Conservation (phyloP, 2,888 invertebrate species). For the Plebejus anna region DNA sequence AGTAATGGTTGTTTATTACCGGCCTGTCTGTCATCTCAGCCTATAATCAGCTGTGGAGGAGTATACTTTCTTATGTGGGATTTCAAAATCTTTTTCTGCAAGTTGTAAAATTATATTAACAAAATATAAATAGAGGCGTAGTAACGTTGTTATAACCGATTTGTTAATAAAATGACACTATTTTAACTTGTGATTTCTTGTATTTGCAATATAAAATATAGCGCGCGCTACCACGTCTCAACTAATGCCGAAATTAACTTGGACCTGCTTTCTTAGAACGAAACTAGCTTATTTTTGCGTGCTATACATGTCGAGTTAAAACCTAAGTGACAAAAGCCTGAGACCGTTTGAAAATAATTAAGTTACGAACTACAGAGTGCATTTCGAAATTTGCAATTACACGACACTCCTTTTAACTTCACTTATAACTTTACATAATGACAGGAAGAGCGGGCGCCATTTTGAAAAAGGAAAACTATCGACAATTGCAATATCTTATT, state of each 20-base stretch:
- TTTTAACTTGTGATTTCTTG: too few species aligned
- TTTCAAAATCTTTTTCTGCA: not conserved
- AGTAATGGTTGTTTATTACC: slow-evolving; percentile 14
- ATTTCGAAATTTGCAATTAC: slow-evolving; percentile 26
- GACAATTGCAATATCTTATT: slow-evolving; percentile 58
- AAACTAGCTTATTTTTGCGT: too few species aligned
- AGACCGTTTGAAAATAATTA: slow-evolving; percentile 10
- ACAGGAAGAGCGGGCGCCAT: slow-evolving; percentile 43
- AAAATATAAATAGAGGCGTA: not conserved
- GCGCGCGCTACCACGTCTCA: too few species aligned
- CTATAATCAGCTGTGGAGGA: not conserved
- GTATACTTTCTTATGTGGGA: not conserved
- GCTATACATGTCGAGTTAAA: not conserved
- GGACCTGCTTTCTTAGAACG: too few species aligned
- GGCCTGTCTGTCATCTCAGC: slow-evolving; percentile 6
- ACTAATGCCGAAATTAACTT: too few species aligned
- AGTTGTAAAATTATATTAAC: not conserved
- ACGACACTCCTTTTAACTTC: slow-evolving; percentile 22
- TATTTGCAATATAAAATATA: too few species aligned
- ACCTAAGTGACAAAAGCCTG: not conserved
- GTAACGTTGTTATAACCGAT: too few species aligned
- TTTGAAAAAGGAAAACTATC: slow-evolving; percentile 31
- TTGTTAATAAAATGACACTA: too few species aligned
- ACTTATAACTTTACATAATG: slow-evolving; percentile 38
- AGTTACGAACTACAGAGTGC: not conserved